Percentiles rank a stretch among this genome's conserved stretches.
Evolutionary conservation across 2,888 invertebrate genomes (phyloP).

Genomic region (Drosophila subquinaria): DNA sequence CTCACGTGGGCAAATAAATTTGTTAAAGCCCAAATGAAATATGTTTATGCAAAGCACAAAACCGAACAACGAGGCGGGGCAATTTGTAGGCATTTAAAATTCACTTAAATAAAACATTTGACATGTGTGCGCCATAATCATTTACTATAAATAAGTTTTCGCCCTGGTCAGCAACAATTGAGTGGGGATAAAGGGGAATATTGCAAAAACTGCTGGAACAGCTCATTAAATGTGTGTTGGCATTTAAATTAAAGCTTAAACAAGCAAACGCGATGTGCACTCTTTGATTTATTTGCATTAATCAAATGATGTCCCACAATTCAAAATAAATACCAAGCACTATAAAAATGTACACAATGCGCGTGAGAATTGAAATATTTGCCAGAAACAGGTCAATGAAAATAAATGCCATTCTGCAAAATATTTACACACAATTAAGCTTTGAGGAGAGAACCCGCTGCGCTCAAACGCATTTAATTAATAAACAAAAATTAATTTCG

Average conservation of each 20-base stretch:
- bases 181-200: not conserved
- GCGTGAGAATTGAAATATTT: not conserved
- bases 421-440: conserved; percentile 29
- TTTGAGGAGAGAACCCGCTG: not conserved
- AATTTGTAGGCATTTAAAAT: conserved; percentile 73
- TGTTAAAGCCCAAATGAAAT: conserved; percentile 70
- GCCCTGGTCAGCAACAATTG: conserved; percentile 31
- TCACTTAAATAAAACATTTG: conserved; percentile 77
- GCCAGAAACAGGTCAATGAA: not conserved
- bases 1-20: conserved; percentile 70
- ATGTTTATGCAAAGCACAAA: conserved; percentile 64
- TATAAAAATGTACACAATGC: conserved; percentile 6
- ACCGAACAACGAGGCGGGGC: conserved; percentile 34
- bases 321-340: conserved; percentile 20
- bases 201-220: conserved; percentile 31
- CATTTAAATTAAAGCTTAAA: conserved; percentile 46
- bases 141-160: conserved; percentile 50
- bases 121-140: conserved; percentile 52
- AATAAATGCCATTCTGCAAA: conserved; percentile 4
- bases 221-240: conserved; percentile 54
- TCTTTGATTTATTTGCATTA: conserved; percentile 51
- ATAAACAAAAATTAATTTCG: not conserved
- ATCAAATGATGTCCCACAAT: conserved; percentile 39
- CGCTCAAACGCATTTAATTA: not conserved
- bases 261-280: conserved; percentile 18